These are phyloP conservation scores for Anas platyrhynchos DNA, from an alignment of 2,113 vertebrate genomes.

Conservation along the genomic window DNA sequence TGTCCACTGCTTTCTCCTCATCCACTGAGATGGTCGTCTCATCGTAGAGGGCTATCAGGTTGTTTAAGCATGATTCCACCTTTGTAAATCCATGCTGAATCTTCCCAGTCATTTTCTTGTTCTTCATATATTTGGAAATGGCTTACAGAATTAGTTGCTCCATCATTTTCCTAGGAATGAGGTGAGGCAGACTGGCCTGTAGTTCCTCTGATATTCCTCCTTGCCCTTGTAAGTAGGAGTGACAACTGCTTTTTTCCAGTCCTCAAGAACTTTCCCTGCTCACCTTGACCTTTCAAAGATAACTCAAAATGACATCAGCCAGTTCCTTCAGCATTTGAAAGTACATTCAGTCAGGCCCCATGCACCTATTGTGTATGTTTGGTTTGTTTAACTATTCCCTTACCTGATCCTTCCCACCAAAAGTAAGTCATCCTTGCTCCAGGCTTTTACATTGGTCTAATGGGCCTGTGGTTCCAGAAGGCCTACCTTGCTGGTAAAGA, in stretches of 20 bases:
- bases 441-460: not conserved
- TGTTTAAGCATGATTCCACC: not conserved
- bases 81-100: not conserved
- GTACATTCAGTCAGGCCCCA: not conserved
- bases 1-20: not conserved
- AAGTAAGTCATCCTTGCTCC: not conserved
- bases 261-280: not conserved
- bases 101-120: not conserved
- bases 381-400: not conserved
- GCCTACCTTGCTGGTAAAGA: not conserved
- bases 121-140: not conserved
- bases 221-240: not conserved
- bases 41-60: not conserved
- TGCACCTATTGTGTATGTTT: not conserved
- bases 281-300: not conserved
- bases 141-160: not conserved
- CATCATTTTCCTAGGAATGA: not conserved
- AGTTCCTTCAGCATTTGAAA: not conserved
- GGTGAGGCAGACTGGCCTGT: not conserved
- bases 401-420: not conserved
- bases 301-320: not conserved
- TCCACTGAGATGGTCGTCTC: not conserved
- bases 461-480: not conserved
- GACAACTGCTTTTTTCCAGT: not conserved
- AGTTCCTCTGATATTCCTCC: not conserved